phyloP scores from a whole-genome alignment of 2,888 invertebrate genomes.

The Stratiomys singularior region DNA sequence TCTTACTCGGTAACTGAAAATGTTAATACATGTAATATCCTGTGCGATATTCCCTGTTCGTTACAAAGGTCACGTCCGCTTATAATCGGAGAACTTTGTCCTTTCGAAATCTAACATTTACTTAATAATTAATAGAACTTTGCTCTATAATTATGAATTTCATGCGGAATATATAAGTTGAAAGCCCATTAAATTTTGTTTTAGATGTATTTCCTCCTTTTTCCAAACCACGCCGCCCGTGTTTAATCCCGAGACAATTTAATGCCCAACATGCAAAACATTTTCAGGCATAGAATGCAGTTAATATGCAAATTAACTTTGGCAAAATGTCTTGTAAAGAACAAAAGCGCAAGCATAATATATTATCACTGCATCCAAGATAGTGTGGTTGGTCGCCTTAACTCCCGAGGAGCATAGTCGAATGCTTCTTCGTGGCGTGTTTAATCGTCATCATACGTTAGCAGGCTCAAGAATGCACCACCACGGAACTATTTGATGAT shows the following conservation, averaged over 20 bases:
- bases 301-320: conserved; percentile 46
- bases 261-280: conserved; percentile 22
- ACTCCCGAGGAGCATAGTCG: neutral
- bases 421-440: conserved; percentile 36
- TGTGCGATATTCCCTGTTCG: no score
- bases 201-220: neutral
- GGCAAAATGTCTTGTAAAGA: conserved; percentile 44
- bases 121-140: no score
- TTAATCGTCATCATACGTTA: conserved; percentile 43
- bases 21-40: no score
- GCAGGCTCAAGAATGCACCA: conserved; percentile 36
- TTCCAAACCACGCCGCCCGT: conserved; percentile 1
- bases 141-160: neutral
- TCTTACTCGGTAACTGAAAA: no score
- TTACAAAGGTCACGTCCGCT: no score
- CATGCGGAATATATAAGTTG: neutral
- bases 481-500: conserved; percentile 42
- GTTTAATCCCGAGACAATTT: conserved; percentile 18
- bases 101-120: no score
- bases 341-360: conserved; percentile 43
- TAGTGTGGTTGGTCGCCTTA: conserved; percentile 5
- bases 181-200: neutral
- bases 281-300: conserved; percentile 14
- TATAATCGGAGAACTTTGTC: no score
- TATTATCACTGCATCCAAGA: conserved; percentile 36